Percentiles rank a stretch among this genome's conserved stretches.
Evolutionary conservation across 2,888 invertebrate genomes (phyloP).

Genomic region (Epirrhoe tristata): DNA sequence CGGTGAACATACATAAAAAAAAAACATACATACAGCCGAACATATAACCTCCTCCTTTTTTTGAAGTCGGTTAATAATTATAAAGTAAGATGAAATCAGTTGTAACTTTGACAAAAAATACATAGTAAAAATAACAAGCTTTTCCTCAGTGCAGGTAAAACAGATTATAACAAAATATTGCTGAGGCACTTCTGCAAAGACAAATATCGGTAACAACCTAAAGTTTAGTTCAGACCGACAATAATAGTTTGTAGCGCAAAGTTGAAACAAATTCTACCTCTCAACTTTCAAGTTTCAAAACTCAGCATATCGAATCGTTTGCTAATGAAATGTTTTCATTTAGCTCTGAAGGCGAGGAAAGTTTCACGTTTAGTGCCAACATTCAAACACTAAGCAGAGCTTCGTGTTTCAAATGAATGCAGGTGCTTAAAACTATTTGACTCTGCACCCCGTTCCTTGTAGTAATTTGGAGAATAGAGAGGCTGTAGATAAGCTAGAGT

Average conservation of each 20-base stretch:
- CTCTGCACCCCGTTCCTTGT: background rate
- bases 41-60: too few species aligned
- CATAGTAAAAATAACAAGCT: too few species aligned
- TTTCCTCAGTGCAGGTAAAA: too few species aligned
- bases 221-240: constrained; percentile 13
- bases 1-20: too few species aligned
- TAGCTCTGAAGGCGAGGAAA: constrained; percentile 14
- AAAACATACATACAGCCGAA: too few species aligned
- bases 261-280: constrained; percentile 6
- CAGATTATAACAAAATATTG: background rate
- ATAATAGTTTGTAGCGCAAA: constrained; percentile 12
- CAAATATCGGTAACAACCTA: constrained; percentile 12
- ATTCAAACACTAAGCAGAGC: constrained; percentile 1
- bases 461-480: background rate
- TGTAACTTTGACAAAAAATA: too few species aligned
- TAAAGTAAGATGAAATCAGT: too few species aligned
- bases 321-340: constrained; percentile 23
- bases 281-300: constrained; percentile 4
- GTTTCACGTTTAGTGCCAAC: constrained; percentile 11
- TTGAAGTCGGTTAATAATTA: too few species aligned
- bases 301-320: constrained; percentile 20
- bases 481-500: background rate
- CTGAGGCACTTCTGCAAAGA: background rate
- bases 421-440: background rate
- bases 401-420: constrained; percentile 11